These are phyloP conservation scores for Smittia aterrima DNA, from an alignment of 2,888 invertebrate genomes.

Conservation along the genomic window DNA sequence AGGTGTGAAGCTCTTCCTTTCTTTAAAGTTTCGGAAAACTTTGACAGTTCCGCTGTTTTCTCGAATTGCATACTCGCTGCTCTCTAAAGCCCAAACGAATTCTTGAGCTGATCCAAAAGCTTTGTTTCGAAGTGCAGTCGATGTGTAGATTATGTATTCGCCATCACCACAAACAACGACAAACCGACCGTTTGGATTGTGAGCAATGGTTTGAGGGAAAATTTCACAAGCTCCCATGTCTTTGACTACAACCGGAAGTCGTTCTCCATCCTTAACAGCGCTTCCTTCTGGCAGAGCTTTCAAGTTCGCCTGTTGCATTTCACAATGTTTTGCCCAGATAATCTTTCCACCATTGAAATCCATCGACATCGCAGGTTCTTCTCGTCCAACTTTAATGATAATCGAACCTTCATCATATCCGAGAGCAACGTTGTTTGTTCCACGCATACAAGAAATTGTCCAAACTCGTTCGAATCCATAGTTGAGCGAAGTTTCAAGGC, in stretches of 20 bases:
- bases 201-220: conserved; percentile 96
- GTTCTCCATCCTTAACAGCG: conserved; percentile 81
- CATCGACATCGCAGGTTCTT: conserved; percentile 99
- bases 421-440: conserved; percentile 94
- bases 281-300: conserved; percentile 77
- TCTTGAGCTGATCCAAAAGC: conserved; percentile 98
- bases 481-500: conserved; percentile 93
- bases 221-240: conserved; percentile 99
- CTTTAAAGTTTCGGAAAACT: conserved; percentile 98
- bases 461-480: conserved; percentile 98
- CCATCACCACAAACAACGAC: conserved; percentile 98
- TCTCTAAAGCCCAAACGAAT: conserved; percentile 98
- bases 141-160: conserved; percentile 99
- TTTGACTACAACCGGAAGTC: conserved; percentile 90
- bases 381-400: conserved; percentile 69
- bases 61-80: conserved; percentile 85
- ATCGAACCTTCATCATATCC: conserved; percentile 62
- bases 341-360: conserved; percentile 98
- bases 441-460: conserved; percentile 90
- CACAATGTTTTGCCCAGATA: conserved; percentile 98
- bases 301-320: conserved; percentile 94
- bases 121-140: conserved; percentile 98
- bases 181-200: conserved; percentile 95
- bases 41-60: conserved; percentile 89
- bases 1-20: conserved; percentile 91